A percentile compares a stretch with the other conserved stretches of the same genome.
These are phyloP conservation scores for Thereva nobilitata DNA, from an alignment of 2,888 invertebrate genomes.

Conservation along the genomic window DNA sequence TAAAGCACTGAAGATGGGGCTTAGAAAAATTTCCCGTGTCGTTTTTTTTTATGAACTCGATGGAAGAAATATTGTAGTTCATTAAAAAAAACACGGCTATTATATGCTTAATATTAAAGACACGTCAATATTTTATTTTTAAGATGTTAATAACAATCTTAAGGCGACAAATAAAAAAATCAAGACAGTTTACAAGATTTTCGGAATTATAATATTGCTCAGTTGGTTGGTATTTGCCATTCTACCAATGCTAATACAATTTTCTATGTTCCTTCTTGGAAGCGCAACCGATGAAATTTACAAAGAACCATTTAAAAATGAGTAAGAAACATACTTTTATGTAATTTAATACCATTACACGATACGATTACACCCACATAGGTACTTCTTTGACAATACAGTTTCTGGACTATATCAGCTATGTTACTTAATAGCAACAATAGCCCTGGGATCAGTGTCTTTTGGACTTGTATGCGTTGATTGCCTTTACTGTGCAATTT, in stretches of 20 bases:
- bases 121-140: too few relatives aligned
- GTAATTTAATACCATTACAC: too few relatives aligned
- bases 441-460: neutral
- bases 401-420: constrained; percentile 8
- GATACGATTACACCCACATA: too few relatives aligned
- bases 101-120: too few relatives aligned
- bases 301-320: constrained; percentile 10
- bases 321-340: neutral
- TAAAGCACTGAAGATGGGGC: too few relatives aligned
- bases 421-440: neutral
- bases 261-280: neutral
- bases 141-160: too few relatives aligned
- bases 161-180: too few relatives aligned
- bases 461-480: constrained; percentile 7
- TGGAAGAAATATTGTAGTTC: too few relatives aligned
- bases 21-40: too few relatives aligned
- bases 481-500: constrained; percentile 4
- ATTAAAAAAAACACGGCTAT: too few relatives aligned
- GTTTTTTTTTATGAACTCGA: too few relatives aligned
- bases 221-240: neutral
- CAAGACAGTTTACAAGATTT: neutral
- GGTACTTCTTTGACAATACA: neutral
- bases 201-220: neutral
- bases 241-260: neutral
- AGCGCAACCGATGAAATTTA: neutral